phyloP scores from a whole-genome alignment of 2,113 vertebrate species.

The Psittacus erithacus region DNA sequence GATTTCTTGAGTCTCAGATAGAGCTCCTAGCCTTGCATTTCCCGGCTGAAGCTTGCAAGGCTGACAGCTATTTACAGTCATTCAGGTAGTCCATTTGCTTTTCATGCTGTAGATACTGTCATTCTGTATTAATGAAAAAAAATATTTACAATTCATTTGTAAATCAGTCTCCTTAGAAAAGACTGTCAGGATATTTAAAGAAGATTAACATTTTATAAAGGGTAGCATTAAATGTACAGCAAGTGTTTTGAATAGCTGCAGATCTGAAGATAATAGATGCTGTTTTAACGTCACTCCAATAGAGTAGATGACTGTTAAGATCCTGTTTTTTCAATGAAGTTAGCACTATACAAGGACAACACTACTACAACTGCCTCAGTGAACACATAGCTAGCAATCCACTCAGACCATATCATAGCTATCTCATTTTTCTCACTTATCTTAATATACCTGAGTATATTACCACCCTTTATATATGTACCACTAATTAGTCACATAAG shows the following conservation, averaged over 20 bases:
- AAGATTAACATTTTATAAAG: not conserved
- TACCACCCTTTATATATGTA: not conserved
- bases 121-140: not conserved
- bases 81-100: not conserved
- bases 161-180: slow-evolving; percentile 11
- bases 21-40: not conserved
- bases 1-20: not conserved
- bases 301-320: not conserved
- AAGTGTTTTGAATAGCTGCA: not conserved
- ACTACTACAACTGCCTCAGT: not conserved
- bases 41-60: not conserved
- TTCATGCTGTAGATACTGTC: not conserved
- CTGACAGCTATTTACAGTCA: not conserved
- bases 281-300: not conserved
- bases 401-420: not conserved
- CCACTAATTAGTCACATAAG: not conserved
- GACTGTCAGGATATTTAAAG: not conserved
- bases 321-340: not conserved
- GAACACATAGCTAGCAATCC: not conserved
- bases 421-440: not conserved
- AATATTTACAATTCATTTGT: slow-evolving; percentile 15
- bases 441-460: not conserved
- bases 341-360: not conserved
- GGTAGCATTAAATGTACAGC: not conserved
- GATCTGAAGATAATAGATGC: not conserved